These are phyloP conservation scores for Cerceris rybyensis DNA, from an alignment of 2,888 invertebrate genomes.

Conservation along the genomic window DNA sequence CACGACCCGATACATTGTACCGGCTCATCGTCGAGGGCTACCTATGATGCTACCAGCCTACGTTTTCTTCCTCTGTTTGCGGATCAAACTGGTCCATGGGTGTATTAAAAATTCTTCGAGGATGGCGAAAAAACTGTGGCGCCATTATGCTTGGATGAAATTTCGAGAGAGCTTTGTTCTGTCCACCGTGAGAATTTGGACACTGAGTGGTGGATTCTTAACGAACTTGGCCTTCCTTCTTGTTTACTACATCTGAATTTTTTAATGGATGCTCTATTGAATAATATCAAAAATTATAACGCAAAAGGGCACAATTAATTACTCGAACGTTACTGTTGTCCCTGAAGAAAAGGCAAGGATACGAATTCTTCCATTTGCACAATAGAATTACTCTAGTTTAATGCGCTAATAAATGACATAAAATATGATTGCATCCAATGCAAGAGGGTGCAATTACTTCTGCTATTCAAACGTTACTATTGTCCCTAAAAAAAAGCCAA, in stretches of 20 bases:
- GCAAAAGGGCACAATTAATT: too few relatives aligned
- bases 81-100: conserved; percentile 40
- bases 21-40: conserved; percentile 38
- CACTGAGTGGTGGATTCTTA: neutral
- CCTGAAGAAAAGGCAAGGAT: too few relatives aligned
- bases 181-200: conserved; percentile 56
- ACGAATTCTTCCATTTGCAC: too few relatives aligned
- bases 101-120: conserved; percentile 47
- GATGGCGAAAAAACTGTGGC: conserved; percentile 5
- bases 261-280: too few relatives aligned
- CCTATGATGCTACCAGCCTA: conserved; percentile 38
- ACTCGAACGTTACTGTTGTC: too few relatives aligned
- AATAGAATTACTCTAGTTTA: too few relatives aligned
- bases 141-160: conserved; percentile 9
- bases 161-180: conserved; percentile 27
- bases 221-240: neutral
- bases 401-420: too few relatives aligned
- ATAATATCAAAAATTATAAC: too few relatives aligned
- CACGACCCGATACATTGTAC: conserved; percentile 67
- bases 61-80: conserved; percentile 19
- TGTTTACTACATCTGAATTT: neutral
- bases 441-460: too few relatives aligned
- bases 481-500: too few relatives aligned
- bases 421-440: too few relatives aligned
- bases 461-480: too few relatives aligned